Evolutionary conservation across 2,888 invertebrate species (phyloP).

Genomic region (Beris chalybata): DNA sequence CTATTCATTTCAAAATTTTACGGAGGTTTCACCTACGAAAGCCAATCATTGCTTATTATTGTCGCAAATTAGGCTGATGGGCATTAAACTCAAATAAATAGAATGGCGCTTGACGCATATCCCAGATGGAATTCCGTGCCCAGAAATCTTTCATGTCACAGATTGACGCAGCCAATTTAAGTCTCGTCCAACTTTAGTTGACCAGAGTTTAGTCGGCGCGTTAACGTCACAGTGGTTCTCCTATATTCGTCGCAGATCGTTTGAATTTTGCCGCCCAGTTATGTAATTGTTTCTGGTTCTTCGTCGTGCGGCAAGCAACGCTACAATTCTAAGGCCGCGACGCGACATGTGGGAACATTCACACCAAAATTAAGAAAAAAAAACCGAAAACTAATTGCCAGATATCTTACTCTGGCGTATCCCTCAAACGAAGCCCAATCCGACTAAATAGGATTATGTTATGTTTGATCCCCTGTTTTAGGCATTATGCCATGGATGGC

Average conservation of each 20-base stretch:
- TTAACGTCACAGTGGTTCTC: not conserved
- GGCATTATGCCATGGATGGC: not conserved
- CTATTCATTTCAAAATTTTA: too few relatives aligned
- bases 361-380: conserved; percentile 16
- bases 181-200: too few relatives aligned
- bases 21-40: too few relatives aligned
- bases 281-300: too few relatives aligned
- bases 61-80: too few relatives aligned
- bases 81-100: too few relatives aligned
- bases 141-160: too few relatives aligned
- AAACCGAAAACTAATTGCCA: conserved; percentile 17
- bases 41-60: too few relatives aligned
- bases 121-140: too few relatives aligned
- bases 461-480: conserved; percentile 1
- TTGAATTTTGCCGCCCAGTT: conserved; percentile 15
- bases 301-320: not conserved
- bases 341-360: conserved; percentile 20
- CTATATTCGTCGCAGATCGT: not conserved
- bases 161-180: too few relatives aligned
- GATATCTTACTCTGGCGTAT: conserved; percentile 8
- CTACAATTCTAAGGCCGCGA: not conserved
- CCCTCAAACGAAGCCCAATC: conserved; percentile 1
- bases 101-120: too few relatives aligned
- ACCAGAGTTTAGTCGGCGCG: not conserved
- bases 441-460: conserved; percentile 12